Percentiles rank a stretch among this genome's conserved stretches.
Conservation (phyloP, 2,113 vertebrate genomes). For the Myiozetetes cayanensis region DNA sequence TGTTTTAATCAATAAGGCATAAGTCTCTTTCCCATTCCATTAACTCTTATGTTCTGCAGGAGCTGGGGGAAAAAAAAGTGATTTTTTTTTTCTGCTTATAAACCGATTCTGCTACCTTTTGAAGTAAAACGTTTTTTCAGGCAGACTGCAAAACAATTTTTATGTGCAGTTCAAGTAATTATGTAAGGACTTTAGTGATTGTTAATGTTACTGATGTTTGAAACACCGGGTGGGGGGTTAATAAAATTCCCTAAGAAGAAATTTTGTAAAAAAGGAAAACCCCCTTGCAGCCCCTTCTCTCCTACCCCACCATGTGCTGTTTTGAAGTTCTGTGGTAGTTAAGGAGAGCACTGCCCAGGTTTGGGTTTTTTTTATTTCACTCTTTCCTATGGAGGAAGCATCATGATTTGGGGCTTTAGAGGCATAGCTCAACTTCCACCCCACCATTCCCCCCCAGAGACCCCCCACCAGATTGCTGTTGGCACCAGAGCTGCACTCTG, state of each 20-base stretch:
- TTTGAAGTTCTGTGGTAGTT: neutral
- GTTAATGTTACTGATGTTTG: neutral
- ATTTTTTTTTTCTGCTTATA: neutral
- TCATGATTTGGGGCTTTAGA: neutral
- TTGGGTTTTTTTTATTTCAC: neutral
- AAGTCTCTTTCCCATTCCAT: neutral
- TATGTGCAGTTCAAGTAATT: neutral
- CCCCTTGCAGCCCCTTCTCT: neutral
- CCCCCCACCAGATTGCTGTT: neutral
- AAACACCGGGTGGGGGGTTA: neutral
- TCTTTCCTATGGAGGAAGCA: neutral
- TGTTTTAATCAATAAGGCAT: neutral
- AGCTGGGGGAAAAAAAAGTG: neutral
- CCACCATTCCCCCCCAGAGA: too few species aligned
- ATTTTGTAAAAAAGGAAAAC: neutral
- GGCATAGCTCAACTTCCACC: neutral
- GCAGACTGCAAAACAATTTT: neutral
- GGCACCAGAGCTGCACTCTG: neutral
- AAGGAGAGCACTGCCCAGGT: neutral
- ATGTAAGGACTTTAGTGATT: neutral
- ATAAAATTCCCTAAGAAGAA: neutral
- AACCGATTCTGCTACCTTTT: neutral
- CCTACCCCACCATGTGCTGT: fast-evolving
- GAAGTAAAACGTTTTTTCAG: neutral
- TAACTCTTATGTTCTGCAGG: neutral